Conservation (phyloP, 1,140 invertebrate genomes). For the Eciton burchellii region DNA sequence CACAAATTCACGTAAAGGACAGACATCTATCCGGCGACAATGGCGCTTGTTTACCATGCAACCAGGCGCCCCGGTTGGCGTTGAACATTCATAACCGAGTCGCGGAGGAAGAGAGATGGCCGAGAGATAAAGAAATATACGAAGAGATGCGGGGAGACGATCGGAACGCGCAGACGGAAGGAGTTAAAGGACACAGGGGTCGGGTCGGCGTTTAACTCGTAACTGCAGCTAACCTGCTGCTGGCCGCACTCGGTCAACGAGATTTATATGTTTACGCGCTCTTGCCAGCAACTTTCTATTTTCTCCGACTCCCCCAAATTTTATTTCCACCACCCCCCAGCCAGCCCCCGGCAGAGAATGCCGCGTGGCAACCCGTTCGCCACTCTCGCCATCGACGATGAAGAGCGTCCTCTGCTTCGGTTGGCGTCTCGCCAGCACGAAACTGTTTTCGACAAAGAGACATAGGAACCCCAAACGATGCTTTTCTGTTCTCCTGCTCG, state of each 20-base stretch:
- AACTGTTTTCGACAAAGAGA: constrained; percentile 80
- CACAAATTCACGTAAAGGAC: constrained; percentile 6
- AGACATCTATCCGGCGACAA: background rate
- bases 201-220: constrained; percentile 77
- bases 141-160: background rate
- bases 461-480: constrained; percentile 71
- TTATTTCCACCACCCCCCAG: constrained; percentile 73
- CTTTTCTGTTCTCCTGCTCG: constrained; percentile 70
- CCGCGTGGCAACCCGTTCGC: constrained; percentile 41
- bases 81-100: background rate
- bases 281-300: constrained; percentile 82
- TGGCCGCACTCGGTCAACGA: constrained; percentile 68
- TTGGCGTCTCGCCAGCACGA: constrained; percentile 81
- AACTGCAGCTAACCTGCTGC: constrained; percentile 73
- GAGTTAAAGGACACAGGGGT: constrained; percentile 46
- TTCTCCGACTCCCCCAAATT: constrained; percentile 77
- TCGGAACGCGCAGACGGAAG: constrained; percentile 46
- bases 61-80: background rate
- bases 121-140: constrained; percentile 11
- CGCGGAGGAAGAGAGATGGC: background rate
- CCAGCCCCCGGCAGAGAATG: background rate
- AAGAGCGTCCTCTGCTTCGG: constrained; percentile 68
- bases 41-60: constrained; percentile 34
- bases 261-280: constrained; percentile 85
- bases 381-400: constrained; percentile 29